Conservation (phyloP, 1,140 invertebrate genomes). For the Sitophilus oryzae region DNA sequence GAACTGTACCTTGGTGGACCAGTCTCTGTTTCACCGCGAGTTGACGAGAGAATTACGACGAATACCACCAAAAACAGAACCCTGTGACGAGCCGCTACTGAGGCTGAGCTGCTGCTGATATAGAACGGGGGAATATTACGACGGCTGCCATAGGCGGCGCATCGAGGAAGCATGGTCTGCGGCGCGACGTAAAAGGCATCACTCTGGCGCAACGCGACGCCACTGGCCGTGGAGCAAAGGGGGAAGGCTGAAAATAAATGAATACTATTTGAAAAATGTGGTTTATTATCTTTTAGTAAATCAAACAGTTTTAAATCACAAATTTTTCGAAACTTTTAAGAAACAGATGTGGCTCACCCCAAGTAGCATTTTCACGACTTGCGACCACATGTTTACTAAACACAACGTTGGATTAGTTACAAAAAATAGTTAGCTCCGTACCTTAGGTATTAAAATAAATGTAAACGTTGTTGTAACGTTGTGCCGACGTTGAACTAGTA, state of each 20-base stretch:
- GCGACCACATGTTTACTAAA: no score
- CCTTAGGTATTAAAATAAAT: no score
- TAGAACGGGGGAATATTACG: not conserved
- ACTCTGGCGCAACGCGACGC: slow-evolving; percentile 10
- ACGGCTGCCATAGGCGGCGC: slow-evolving; percentile 13
- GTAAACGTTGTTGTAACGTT: no score
- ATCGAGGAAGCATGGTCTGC: slow-evolving; percentile 23
- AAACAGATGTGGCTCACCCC: no score
- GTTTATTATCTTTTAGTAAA: no score
- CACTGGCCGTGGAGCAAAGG: not conserved
- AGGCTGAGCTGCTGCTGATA: not conserved
- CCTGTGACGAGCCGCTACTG: not conserved
- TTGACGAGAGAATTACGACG: not conserved
- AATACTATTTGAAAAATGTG: not conserved
- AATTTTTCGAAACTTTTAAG: no score
- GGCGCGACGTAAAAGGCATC: slow-evolving; percentile 8
- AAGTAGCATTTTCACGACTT: no score
- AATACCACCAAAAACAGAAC: slow-evolving; percentile 4
- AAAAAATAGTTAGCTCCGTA: no score
- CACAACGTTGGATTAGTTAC: no score
- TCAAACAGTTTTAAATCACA: no score
- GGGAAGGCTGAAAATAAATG: slow-evolving; percentile 2
- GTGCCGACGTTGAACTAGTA: no score
- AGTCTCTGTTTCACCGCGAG: slow-evolving; percentile 6
- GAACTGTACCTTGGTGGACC: slow-evolving; percentile 52